Evolutionary conservation across 2,797 vertebrate genomes (phyloP).

Genomic region (Lacerta bilineata): DNA sequence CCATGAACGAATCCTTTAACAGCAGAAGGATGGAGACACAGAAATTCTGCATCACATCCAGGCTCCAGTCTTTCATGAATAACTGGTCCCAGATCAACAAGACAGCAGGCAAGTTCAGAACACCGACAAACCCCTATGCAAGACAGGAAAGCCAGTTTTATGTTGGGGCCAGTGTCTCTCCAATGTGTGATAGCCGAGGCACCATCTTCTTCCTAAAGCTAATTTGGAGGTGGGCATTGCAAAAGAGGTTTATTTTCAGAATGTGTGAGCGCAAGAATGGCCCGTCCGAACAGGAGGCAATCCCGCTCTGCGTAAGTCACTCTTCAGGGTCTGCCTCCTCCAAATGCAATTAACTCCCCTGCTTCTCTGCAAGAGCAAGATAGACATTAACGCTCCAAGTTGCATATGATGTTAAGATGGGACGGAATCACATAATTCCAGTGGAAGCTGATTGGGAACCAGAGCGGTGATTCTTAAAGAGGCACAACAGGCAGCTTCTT

Average conservation of each 20-base stretch:
- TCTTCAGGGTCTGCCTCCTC: neutral
- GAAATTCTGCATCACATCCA: conserved; percentile 56
- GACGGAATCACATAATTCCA: neutral
- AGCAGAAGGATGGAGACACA: conserved; percentile 60
- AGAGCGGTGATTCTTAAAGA: neutral
- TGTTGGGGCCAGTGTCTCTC: too few relatives aligned
- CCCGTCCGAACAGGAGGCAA: neutral
- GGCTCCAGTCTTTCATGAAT: conserved; percentile 60
- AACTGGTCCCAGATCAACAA: conserved; percentile 68
- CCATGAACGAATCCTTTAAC: conserved; percentile 61
- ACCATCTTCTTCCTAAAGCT: too few relatives aligned
- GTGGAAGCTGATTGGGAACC: neutral
- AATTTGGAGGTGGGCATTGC: neutral
- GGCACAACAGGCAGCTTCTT: neutral
- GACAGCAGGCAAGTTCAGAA: conserved; percentile 57
- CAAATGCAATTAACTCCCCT: neutral
- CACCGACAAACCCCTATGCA: conserved; percentile 56
- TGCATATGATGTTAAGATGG: neutral
- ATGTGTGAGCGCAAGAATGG: neutral
- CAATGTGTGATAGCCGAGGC: neutral
- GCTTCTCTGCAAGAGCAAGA: neutral
- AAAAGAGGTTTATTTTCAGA: neutral
- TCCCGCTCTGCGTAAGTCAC: neutral
- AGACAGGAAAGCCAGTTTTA: neutral
- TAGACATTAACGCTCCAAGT: neutral